Evolutionary conservation across 2,113 vertebrate genomes (phyloP).

Genomic region (Regulus satrapa): DNA sequence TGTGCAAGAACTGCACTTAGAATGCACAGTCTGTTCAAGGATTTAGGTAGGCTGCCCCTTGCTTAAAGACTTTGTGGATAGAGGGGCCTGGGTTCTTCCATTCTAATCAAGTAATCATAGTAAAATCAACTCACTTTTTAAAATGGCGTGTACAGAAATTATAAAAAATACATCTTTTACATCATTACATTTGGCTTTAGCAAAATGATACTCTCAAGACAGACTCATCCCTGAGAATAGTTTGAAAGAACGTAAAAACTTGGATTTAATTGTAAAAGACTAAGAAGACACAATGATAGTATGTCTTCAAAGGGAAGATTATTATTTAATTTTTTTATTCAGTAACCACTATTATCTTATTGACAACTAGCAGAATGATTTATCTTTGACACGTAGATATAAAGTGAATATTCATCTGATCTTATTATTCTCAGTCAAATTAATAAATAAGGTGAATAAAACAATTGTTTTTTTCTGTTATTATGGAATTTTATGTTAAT

Average conservation of each 20-base stretch:
- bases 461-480: not conserved
- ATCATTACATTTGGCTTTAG: too few species aligned
- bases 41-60: not conserved
- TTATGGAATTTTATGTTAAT: not conserved
- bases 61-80: not conserved
- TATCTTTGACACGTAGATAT: not conserved
- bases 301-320: not conserved
- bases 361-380: not conserved
- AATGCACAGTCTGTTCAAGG: not conserved
- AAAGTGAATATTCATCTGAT: not conserved
- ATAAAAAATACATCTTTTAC: not conserved
- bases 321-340: not conserved
- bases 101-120: not conserved
- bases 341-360: not conserved
- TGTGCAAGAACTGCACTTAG: not conserved
- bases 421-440: not conserved
- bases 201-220: not conserved
- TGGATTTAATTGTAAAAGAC: not conserved
- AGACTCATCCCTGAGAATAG: not conserved
- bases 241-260: not conserved
- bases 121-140: not conserved
- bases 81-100: not conserved
- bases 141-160: not conserved
- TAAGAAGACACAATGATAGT: not conserved
- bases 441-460: not conserved